Conservation (phyloP, 2,797 vertebrate genomes). For the Myripristis jacobus region DNA sequence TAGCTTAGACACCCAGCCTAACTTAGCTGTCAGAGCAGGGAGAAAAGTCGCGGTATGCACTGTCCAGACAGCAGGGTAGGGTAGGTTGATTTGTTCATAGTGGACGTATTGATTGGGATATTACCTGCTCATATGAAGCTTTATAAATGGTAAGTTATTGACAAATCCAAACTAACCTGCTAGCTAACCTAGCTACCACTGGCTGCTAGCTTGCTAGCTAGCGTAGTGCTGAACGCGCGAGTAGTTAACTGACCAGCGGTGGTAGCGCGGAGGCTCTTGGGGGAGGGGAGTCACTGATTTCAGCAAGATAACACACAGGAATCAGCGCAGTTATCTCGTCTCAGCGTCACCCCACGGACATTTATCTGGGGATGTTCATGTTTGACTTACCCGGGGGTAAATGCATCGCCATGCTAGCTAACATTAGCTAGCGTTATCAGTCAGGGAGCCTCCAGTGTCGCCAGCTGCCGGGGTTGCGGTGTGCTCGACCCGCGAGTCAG, state of each 20-base stretch:
- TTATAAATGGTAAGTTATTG: background rate
- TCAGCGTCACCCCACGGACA: background rate
- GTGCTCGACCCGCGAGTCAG: constrained; percentile 4
- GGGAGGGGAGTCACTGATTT: background rate
- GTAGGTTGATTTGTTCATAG: background rate
- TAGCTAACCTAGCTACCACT: constrained; percentile 36
- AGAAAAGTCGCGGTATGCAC: constrained; percentile 35
- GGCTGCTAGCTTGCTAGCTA: constrained; percentile 50
- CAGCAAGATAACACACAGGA: background rate
- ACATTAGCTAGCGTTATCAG: constrained; percentile 29
- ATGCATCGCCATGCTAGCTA: constrained; percentile 17
- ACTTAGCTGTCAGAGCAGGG: constrained; percentile 78
- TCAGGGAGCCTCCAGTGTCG: constrained; percentile 12
- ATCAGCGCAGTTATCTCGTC: too few relatives aligned
- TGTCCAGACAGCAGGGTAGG: background rate
- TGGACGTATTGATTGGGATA: background rate
- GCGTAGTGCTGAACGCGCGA: constrained; percentile 57
- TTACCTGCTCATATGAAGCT: background rate
- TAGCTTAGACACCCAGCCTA: constrained; percentile 48
- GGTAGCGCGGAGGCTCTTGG: constrained; percentile 13
- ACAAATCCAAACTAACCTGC: constrained; percentile 35
- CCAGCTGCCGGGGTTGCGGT: constrained; percentile 14
- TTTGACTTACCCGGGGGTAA: background rate
- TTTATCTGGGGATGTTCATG: background rate
- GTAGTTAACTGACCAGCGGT: constrained; percentile 30